Percentiles rank a stretch among this genome's conserved stretches.
Conservation (phyloP, 2,888 invertebrate genomes). For the Orthonevra nobilis region DNA sequence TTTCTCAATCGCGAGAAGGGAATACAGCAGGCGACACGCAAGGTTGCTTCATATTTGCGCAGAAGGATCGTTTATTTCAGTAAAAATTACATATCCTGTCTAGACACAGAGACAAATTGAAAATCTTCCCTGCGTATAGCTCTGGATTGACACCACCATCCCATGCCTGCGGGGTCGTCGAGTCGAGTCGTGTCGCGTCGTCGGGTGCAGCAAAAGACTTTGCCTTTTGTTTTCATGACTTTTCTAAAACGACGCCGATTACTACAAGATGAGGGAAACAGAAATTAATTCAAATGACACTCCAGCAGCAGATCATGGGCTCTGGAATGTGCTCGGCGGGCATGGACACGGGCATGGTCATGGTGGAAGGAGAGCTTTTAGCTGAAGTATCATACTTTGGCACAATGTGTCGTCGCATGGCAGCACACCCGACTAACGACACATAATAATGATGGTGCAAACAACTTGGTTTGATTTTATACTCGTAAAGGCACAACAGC, state of each 20-base stretch:
- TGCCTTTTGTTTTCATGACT: constrained; percentile 42
- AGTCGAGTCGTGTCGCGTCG: too few relatives aligned
- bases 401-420: constrained; percentile 35
- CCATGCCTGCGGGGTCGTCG: too few relatives aligned
- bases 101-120: constrained; percentile 60
- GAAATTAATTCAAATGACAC: constrained; percentile 63
- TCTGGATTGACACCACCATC: constrained; percentile 32
- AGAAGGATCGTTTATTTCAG: constrained; percentile 33
- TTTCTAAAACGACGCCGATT: constrained; percentile 36
- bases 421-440: constrained; percentile 15
- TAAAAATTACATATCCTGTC: constrained; percentile 60
- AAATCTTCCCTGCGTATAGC: constrained; percentile 43
- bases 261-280: constrained; percentile 56
- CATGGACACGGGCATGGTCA: too few relatives aligned
- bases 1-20: constrained; percentile 14
- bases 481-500: constrained; percentile 5
- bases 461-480: constrained; percentile 35
- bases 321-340: not conserved
- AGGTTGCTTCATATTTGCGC: constrained; percentile 1
- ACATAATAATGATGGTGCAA: constrained; percentile 37
- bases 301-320: not conserved
- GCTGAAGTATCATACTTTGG: not conserved
- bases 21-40: constrained; percentile 8
- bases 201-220: not conserved
- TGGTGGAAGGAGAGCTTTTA: not conserved